Percentiles rank a stretch among this genome's conserved stretches.
Evolutionary conservation across 2,113 vertebrate species (phyloP).

Genomic region (Tachycineta bicolor): DNA sequence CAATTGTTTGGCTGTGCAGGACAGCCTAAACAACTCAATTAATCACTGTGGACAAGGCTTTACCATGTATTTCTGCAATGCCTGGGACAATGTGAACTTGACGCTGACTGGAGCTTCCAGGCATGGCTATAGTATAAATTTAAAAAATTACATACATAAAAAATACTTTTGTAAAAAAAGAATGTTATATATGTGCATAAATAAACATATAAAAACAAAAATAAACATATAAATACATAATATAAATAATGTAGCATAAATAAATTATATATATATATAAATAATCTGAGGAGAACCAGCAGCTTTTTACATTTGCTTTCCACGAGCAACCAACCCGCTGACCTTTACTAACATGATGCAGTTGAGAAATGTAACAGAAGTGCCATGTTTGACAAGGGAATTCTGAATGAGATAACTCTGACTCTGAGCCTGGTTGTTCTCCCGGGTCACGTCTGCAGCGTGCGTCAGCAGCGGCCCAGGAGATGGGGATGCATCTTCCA

Average conservation of each 20-base stretch:
- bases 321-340: not conserved
- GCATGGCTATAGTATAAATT: not conserved
- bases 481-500: not conserved
- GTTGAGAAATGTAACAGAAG: not conserved
- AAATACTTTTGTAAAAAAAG: not conserved
- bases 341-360: not conserved
- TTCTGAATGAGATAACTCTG: constrained; percentile 1
- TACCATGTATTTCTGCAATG: not conserved
- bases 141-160: not conserved
- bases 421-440: constrained; percentile 8
- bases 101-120: not conserved
- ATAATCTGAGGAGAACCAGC: not conserved
- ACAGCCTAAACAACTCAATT: not conserved
- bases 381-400: not conserved
- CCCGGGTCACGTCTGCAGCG: not conserved
- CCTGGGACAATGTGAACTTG: not conserved
- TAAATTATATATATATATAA: not conserved
- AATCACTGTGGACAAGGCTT: not conserved
- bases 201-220: not conserved
- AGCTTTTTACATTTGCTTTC: constrained; percentile 3
- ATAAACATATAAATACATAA: not conserved
- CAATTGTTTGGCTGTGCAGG: not conserved
- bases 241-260: not conserved
- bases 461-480: not conserved
- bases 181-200: fast-evolving